These are phyloP conservation scores for Poecilus cupreus DNA, from an alignment of 2,888 invertebrate genomes.

Conservation along the genomic window DNA sequence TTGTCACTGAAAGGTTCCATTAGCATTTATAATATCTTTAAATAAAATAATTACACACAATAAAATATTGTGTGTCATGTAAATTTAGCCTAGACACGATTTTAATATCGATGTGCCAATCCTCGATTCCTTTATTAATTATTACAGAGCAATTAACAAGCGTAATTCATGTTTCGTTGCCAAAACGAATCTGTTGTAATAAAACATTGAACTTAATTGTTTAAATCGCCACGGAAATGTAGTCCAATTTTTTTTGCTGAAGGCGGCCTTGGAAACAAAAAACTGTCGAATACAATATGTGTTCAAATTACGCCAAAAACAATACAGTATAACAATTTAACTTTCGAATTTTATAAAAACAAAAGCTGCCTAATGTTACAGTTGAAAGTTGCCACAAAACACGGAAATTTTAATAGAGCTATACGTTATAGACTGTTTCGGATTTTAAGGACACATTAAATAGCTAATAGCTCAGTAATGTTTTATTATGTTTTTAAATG, in stretches of 20 bases:
- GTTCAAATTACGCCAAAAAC: slow-evolving; percentile 22
- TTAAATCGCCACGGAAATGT: slow-evolving; percentile 18
- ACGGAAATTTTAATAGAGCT: slow-evolving; percentile 26
- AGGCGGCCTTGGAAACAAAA: slow-evolving; percentile 24
- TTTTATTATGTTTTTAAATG: too few species aligned
- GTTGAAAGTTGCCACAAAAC: slow-evolving; percentile 19
- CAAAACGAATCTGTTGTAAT: slow-evolving; percentile 27
- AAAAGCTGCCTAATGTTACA: slow-evolving; percentile 2
- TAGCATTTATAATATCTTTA: not conserved
- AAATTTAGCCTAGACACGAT: slow-evolving; percentile 1
- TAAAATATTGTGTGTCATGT: not conserved
- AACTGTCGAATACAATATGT: slow-evolving; percentile 28
- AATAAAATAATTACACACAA: not conserved
- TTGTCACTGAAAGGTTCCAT: slow-evolving; percentile 20
- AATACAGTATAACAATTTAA: slow-evolving; percentile 28
- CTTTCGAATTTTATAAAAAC: slow-evolving; percentile 43
- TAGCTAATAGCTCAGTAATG: not conserved
- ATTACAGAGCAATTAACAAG: not conserved
- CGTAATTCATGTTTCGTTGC: not conserved
- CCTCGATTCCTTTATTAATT: slow-evolving; percentile 17
- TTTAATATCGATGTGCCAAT: not conserved
- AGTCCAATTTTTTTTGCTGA: slow-evolving; percentile 1
- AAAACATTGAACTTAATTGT: slow-evolving; percentile 40
- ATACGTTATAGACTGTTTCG: not conserved
- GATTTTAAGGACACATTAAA: not conserved